A percentile compares a stretch with the other conserved stretches of the same genome.
Evolutionary conservation across 2,797 vertebrate species (phyloP).

Genomic region (Schizopygopsis pylzovi): DNA sequence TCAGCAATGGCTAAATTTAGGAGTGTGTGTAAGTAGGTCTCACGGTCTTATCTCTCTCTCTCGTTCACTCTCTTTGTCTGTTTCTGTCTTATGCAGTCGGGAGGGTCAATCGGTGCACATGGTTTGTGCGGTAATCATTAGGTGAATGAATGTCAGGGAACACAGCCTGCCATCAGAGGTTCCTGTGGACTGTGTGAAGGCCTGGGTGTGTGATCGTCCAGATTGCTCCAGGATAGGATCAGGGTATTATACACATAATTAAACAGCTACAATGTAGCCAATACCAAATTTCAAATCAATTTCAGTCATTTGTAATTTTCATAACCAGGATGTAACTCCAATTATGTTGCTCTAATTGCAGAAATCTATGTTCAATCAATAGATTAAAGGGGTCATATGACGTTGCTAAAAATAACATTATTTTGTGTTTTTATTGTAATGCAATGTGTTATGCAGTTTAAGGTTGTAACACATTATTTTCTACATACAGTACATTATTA

Average conservation of each 20-base stretch:
- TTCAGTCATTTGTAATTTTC: background rate
- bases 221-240: background rate
- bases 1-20: slow-evolving; percentile 61
- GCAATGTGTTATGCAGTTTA: no score
- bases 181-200: slow-evolving; percentile 14
- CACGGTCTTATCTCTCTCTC: slow-evolving; percentile 47
- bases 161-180: background rate
- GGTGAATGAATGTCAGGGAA: slow-evolving; percentile 36
- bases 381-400: slow-evolving; percentile 2
- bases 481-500: no score
- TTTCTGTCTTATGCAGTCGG: background rate
- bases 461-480: no score
- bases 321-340: background rate
- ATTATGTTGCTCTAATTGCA: slow-evolving; percentile 6
- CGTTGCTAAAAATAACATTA: background rate
- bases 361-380: background rate
- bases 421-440: background rate
- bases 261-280: background rate
- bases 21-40: slow-evolving; percentile 58
- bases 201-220: slow-evolving; percentile 10
- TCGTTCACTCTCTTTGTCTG: background rate
- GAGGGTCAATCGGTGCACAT: slow-evolving; percentile 31
- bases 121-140: slow-evolving; percentile 50
- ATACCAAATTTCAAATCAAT: slow-evolving; percentile 20
- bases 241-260: slow-evolving; percentile 5